phyloP scores from a whole-genome alignment of 1,140 invertebrate species.

The Aphelinus certus region DNA sequence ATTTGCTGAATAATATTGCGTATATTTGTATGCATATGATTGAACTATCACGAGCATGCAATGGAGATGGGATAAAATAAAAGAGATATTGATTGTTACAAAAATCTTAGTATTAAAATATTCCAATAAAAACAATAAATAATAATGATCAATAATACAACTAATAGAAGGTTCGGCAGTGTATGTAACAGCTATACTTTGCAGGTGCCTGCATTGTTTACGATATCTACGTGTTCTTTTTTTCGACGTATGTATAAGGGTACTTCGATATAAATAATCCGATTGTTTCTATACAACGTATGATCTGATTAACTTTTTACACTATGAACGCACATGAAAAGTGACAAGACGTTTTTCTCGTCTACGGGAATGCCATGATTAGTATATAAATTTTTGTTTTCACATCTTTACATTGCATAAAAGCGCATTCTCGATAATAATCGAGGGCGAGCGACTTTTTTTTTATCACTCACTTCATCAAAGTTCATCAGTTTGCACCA shows the following conservation, averaged over 20 bases:
- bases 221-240: constrained; percentile 55
- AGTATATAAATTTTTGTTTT: constrained; percentile 27
- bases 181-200: constrained; percentile 61
- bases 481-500: constrained; percentile 31
- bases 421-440: background rate
- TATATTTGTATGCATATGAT: background rate
- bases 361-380: constrained; percentile 42
- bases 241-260: constrained; percentile 45
- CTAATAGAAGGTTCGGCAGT: constrained; percentile 64
- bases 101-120: constrained; percentile 68
- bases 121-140: constrained; percentile 68
- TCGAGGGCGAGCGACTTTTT: background rate
- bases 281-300: constrained; percentile 43
- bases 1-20: background rate
- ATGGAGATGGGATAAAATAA: constrained; percentile 33
- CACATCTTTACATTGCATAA: constrained; percentile 31
- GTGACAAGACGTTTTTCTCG: constrained; percentile 35
- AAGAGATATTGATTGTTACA: constrained; percentile 58
- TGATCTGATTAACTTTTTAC: constrained; percentile 43
- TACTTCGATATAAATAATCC: constrained; percentile 42
- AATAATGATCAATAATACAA: constrained; percentile 63
- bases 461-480: constrained; percentile 8
- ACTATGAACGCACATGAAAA: constrained; percentile 38
- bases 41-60: background rate
- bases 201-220: constrained; percentile 60